A percentile compares a stretch with the other conserved stretches of the same genome.
These are phyloP conservation scores for Proisotoma minuta DNA, from an alignment of 2,888 invertebrate species.

Conservation along the genomic window DNA sequence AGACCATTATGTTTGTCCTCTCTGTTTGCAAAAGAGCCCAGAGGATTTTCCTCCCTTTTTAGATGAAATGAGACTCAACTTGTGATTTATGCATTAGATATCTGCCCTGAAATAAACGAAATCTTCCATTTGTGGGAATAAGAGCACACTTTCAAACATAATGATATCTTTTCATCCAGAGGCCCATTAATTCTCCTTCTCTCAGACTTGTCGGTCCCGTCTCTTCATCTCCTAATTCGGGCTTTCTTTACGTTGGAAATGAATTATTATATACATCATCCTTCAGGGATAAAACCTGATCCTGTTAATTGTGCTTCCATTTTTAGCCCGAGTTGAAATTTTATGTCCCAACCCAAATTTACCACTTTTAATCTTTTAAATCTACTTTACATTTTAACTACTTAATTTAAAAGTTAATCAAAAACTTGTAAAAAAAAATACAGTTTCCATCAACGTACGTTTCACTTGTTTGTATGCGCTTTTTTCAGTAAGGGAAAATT, in stretches of 20 bases:
- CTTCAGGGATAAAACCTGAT: constrained; percentile 14
- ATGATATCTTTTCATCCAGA: constrained; percentile 8
- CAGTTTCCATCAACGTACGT: no score
- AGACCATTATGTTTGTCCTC: no score
- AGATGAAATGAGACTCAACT: neutral
- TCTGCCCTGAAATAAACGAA: constrained; percentile 12
- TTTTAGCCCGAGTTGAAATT: constrained; percentile 8
- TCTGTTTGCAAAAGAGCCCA: constrained; percentile 23
- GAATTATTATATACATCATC: neutral
- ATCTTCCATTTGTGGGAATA: constrained; percentile 24
- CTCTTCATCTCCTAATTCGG: constrained; percentile 10
- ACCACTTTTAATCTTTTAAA: no score
- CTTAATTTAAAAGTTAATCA: no score
- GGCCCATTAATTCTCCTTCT: no score
- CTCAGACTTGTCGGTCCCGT: neutral
- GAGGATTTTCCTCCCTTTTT: constrained; percentile 20
- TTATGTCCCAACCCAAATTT: neutral
- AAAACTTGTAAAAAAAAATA: no score
- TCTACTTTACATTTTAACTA: no score
- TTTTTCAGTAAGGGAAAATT: no score
- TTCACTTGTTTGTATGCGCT: no score
- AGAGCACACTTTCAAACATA: constrained; percentile 10
- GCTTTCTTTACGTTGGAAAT: constrained; percentile 8
- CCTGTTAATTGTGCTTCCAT: constrained; percentile 21
- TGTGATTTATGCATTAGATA: constrained; percentile 25